Evolutionary conservation across 2,888 invertebrate species (phyloP).

Genomic region (Nemoura dubitans): DNA sequence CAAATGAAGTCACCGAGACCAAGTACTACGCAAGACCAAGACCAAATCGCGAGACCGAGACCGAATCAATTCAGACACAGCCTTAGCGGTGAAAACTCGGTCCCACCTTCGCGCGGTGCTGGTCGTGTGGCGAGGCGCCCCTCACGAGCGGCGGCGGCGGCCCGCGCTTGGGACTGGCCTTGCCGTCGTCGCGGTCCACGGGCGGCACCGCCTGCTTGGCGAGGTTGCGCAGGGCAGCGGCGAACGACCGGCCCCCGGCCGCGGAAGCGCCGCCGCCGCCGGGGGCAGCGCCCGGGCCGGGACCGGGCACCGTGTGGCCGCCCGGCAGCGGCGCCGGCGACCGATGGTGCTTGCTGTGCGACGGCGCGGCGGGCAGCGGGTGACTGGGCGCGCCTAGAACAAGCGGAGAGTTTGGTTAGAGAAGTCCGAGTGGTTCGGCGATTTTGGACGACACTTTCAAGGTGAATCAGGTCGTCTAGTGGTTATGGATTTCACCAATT

Average conservation of each 20-base stretch:
- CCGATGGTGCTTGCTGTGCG: slow-evolving; percentile 49
- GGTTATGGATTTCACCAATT: too few relatives aligned
- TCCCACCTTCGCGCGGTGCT: background rate
- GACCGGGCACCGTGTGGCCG: slow-evolving; percentile 51
- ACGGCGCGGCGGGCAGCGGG: slow-evolving; percentile 39
- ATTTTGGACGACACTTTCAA: too few relatives aligned
- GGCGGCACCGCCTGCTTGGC: slow-evolving; percentile 91
- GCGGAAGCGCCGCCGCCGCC: too few relatives aligned
- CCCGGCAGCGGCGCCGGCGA: slow-evolving; percentile 49
- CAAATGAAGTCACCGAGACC: too few relatives aligned
- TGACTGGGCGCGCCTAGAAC: slow-evolving; percentile 48
- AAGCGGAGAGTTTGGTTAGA: background rate
- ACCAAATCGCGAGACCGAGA: too few relatives aligned
- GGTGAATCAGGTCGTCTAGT: too few relatives aligned
- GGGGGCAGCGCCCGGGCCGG: slow-evolving; percentile 47
- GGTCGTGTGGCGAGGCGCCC: slow-evolving; percentile 52
- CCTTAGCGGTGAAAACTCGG: background rate
- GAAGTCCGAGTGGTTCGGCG: background rate
- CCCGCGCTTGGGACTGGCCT: slow-evolving; percentile 44
- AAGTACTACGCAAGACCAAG: too few relatives aligned
- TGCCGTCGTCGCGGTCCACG: slow-evolving; percentile 52
- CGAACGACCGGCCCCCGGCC: slow-evolving; percentile 72
- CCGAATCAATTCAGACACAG: too few relatives aligned
- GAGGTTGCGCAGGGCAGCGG: slow-evolving; percentile 87
- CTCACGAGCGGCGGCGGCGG: slow-evolving; percentile 55